Evolutionary conservation across 2,888 invertebrate species (phyloP), one percentile per base, ranked within the genome.

Genomic region (Habroteleia sp.): DNA sequence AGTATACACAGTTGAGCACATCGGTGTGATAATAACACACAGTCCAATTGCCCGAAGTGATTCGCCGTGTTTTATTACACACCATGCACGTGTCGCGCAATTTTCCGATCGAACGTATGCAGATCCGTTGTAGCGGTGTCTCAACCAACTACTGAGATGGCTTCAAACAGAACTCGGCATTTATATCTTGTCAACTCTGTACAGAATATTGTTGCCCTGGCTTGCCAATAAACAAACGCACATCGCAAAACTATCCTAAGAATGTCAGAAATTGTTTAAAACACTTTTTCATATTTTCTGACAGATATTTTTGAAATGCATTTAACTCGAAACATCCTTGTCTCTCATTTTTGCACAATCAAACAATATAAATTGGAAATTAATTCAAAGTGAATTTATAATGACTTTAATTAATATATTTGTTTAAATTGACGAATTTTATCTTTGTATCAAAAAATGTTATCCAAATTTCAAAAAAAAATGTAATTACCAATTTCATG

Each of bases 61-160:
- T 41, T 54, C 50, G 58, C 60, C 58, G 58, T 50, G 39, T 20
- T 58, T 52, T 35, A n/a, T n/a, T n/a, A n/a, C n/a, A 60, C 65
- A 71, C 65, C 44, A 60, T 69, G 60, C 69, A 75, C 71, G 71
- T 71, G 71, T 60, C 58, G 16, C 60, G 14, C 56, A 65, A 75
- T 60, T 75, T 71, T 50, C 52, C 65, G 44, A 54, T 48, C 63
- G 13, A 31, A 17, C 52, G 46, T 66, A 71, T 75, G 75, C 75
- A 71, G 75, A 75, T 69, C 75, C 71, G 60, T 10, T 66, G 71
- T 71, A 41, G 50, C 46, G 20, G 35, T 65, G 60, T 62, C 41
- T 27, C 65, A 23, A 33, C 31, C 71, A 66, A 66, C 69, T 60
- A 75, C 75, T 75, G 60, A 71, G 48, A 58, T 52, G 54, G 27